Base-by-base conservation (phyloP, 1,140 invertebrate species). In the Drosophila sp. region DNA sequence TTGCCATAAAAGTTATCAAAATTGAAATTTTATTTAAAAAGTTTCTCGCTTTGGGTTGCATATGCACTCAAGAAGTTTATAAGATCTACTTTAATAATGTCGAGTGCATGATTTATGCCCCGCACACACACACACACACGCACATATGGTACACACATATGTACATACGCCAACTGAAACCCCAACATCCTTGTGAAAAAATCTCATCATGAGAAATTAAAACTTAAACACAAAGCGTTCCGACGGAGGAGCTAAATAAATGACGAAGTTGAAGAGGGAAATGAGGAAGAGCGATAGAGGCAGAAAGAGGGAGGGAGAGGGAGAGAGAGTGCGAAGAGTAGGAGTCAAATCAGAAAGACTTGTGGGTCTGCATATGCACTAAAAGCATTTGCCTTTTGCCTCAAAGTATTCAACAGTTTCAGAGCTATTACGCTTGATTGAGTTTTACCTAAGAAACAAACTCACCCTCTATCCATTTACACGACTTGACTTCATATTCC, bases 61-160 rank as follows among this genome's bases (percentile, higher is more conserved):
- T 72, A 72, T 76, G 69, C 67, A 74, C 59, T 79, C 66, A 78
- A 77, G 66, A 89, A 89, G 72, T 89, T 87, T 80, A 80, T 89
- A 83, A 80, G 83, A 89, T 67, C 76, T 78, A 80, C 83, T 89
- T 89, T 89, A 89, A 89, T 89, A 89, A 83, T 83, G 79, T 89
- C 79, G 83, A 89, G 83, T 89, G 79, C 82, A 81, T 78, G 81
- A 87, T 78, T 89, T 82, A 48, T 73, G 59, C 61, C 54, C 75
- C 36, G 27, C 34, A 70, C 43, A 16, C 41, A 29, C 21, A 43
- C 7, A 27, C 7, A 3, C 7, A 16, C n/a, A 7, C 16, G 2
- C 14, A 4, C n/a, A 8, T 40, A 7, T 34, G n/a, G n/a, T n/a
- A n/a, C n/a, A 56, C 6, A 29, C 6, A 29, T 29, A 29, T 29